Evolutionary conservation across 2,888 invertebrate genomes (phyloP), one percentile per base, ranked within the genome.

Genomic region (Brenthis hecate): DNA sequence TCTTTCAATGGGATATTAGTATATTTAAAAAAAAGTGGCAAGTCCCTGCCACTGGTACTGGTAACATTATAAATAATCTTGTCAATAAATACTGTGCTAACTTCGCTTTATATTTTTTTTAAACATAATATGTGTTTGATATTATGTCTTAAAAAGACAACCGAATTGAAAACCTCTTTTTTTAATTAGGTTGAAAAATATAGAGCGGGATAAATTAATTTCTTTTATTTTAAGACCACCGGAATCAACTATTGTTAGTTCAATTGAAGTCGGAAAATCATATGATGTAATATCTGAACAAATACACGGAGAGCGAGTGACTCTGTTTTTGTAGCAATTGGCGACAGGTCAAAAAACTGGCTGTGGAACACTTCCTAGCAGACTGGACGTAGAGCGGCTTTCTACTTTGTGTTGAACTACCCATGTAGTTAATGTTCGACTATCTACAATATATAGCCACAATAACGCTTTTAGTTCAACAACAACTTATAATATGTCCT

Each of bases 241-340:
- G 4, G 5, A 58, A 50, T 28, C n/a, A 11, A 50, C 19, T 23
- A 55, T 47, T 23, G 47, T 4, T 4, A 48, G 47, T 47, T 58
- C 8, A 19, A 4, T 28, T 58, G 14, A 8, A 48, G 23, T 47
- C n/a, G 14, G n/a, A 48, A 28, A 47, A 58, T 3, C 36, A 11
- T n/a, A n/a, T 58, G 58, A 58, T 28, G 14, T 58, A 58, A 23
- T 28, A 47, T 50, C 23, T 23, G 16, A 36, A 54, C 43, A 54
- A 14, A 53, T 53, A 36, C 43, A 53, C 19, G 6, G 14, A 48
- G n/a, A 66, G 32, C 43, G 51, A 56, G 48, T 60, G 50, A 64
- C 51, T 23, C 60, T 6, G 67, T 64, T 65, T 65, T 61, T 64
- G 56, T 61, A 16, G 54, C 61, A 70, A 70, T 70, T 70, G 65